Evolutionary conservation across 2,113 vertebrate genomes (phyloP).

Genomic region (Cochlearius cochlearius): DNA sequence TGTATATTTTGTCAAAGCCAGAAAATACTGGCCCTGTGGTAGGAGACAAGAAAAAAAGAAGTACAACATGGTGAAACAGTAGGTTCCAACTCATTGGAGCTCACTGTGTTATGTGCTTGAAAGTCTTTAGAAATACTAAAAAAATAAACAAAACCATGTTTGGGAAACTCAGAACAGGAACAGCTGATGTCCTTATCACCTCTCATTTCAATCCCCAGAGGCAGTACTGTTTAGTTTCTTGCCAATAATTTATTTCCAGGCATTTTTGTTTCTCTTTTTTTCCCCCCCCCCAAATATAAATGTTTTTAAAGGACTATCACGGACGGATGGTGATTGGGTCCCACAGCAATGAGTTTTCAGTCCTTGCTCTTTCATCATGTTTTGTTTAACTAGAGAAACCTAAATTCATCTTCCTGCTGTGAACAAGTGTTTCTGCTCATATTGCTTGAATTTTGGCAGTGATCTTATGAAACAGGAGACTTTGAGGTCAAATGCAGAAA

Average conservation of each 20-base stretch:
- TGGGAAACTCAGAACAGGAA: background rate
- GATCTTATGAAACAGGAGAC: background rate
- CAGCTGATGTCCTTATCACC: background rate
- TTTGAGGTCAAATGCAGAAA: slow-evolving; percentile 10
- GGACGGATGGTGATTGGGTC: background rate
- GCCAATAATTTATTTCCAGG: background rate
- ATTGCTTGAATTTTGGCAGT: background rate
- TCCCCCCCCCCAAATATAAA: background rate
- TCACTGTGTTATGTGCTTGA: background rate
- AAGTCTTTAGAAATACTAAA: slow-evolving; percentile 9
- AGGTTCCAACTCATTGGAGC: slow-evolving; percentile 13
- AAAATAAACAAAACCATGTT: background rate
- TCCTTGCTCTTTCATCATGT: background rate
- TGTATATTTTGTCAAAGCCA: background rate
- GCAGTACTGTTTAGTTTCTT: background rate
- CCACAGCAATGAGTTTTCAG: background rate
- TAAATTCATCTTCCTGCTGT: background rate
- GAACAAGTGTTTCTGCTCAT: background rate
- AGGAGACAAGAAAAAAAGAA: background rate
- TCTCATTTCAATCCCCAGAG: background rate
- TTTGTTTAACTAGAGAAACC: slow-evolving; percentile 4
- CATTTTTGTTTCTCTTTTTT: background rate
- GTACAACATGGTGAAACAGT: background rate
- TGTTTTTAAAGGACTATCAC: background rate
- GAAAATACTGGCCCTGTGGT: background rate